Conservation (phyloP, 2,888 invertebrate genomes). For the Seira musarum region DNA sequence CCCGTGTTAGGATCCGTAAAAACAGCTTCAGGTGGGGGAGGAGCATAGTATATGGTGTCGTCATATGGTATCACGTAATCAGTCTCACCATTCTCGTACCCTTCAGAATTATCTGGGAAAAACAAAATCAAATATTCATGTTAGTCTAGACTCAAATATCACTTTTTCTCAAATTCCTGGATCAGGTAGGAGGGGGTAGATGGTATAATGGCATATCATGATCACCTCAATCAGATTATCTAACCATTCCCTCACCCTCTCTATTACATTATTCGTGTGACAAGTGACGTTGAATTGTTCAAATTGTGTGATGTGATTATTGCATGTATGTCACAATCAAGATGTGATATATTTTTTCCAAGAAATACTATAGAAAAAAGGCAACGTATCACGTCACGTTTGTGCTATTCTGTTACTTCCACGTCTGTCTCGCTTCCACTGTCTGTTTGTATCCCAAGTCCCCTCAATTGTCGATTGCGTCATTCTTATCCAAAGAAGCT, state of each 20-base stretch:
- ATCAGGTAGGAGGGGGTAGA: no score
- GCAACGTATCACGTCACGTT: no score
- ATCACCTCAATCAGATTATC: no score
- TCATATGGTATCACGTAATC: conserved; percentile 69
- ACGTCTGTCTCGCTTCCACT: background rate
- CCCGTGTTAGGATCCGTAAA: conserved; percentile 70
- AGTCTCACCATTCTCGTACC: conserved; percentile 70
- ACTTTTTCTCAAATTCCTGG: background rate
- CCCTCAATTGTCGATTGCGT: background rate
- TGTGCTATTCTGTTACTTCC: no score
- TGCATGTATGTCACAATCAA: conserved; percentile 1
- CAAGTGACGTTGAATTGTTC: conserved; percentile 1
- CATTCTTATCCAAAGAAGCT: background rate
- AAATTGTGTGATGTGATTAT: conserved; percentile 5
- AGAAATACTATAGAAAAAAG: no score
- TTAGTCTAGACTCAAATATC: background rate
- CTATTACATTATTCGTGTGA: background rate
- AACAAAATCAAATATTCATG: conserved; percentile 30
- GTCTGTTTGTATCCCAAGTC: background rate
- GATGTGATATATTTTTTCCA: background rate
- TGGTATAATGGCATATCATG: no score
- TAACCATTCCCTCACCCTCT: background rate
- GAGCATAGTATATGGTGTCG: conserved; percentile 67
- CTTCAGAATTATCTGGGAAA: conserved; percentile 69
- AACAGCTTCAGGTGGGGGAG: conserved; percentile 67